Evolutionary conservation across 2,797 vertebrate species (phyloP), one percentile per base, ranked within the genome.

Genomic region (Typhlichthys eigenmanni): DNA sequence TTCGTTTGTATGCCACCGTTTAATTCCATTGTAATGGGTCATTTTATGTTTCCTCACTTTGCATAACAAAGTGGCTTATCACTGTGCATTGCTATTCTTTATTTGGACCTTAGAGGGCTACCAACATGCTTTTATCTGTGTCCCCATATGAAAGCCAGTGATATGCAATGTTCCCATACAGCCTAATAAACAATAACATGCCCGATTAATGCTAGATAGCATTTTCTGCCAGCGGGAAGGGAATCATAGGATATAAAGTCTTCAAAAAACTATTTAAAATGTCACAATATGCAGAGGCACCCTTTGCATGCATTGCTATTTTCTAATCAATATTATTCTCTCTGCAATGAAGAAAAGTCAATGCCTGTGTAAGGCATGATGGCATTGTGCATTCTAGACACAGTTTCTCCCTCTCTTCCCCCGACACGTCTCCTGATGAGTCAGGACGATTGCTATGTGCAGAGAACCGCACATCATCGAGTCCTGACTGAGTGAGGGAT

Each of bases 331-430:
- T 85, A 86, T 68, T 71, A 72, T 78, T 79, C 73, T 74, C 68
- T 56, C 66, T 64, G 81, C 78, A 81, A 69, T 83, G 79, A 82
- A 67, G 76, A 83, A 74, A 88, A 84, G 80, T 87, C 84, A 73
- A 87, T 89, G 79, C 58, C 69, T 76, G 78, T 24, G 14, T 51
- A 12, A 80, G 72, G 69, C 74, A 78, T 68, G 76, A 74, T 77
- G 69, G 77, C 74, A 70, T 82, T 88, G 75, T 82, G 79, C 80
- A 88, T 87, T 89, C 74, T 46, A 82, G 80, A 84, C 86, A 72
- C 34, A 38, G 38, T 69, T 78, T 81, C 74, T 69, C 60, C 24
- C 24, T 24, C 24, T 24, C 24, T 24, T 3, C 24, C 54, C 73
- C 67, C 67, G 72, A 79, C 66, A 82, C 83, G 75, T 82, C 85